Percentiles rank a stretch among this genome's conserved stretches.
Evolutionary conservation across 1,140 invertebrate genomes (phyloP).

Genomic region (Drosophila truncata): DNA sequence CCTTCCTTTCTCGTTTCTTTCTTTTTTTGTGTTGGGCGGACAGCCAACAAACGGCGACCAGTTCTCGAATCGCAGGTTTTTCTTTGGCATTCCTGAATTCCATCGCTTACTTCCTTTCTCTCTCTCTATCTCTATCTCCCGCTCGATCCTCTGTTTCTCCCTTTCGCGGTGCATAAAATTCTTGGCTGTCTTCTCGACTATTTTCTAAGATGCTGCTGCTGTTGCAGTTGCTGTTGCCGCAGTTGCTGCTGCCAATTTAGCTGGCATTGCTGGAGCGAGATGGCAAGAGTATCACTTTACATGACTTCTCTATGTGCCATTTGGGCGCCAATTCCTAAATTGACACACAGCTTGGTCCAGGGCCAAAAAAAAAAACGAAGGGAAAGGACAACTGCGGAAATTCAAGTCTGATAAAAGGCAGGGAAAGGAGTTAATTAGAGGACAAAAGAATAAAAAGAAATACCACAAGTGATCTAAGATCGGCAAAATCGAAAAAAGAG

Average conservation of each 20-base stretch:
- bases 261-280: constrained; percentile 67
- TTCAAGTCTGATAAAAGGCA: background rate
- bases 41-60: constrained; percentile 58
- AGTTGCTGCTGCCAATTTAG: constrained; percentile 52
- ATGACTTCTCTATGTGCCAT: constrained; percentile 80
- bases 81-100: constrained; percentile 66
- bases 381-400: constrained; percentile 34
- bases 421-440: constrained; percentile 23
- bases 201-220: constrained; percentile 65
- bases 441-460: background rate
- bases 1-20: constrained; percentile 6
- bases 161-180: constrained; percentile 59
- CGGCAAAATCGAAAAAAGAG: background rate
- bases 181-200: constrained; percentile 62
- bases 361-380: constrained; percentile 18
- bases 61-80: constrained; percentile 74
- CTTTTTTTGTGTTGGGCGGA: constrained; percentile 55
- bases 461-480: background rate
- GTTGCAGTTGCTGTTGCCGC: constrained; percentile 8
- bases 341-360: constrained; percentile 52
- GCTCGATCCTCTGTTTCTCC: constrained; percentile 23
- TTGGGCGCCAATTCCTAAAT: constrained; percentile 81
- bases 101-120: constrained; percentile 35
- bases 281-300: constrained; percentile 71
- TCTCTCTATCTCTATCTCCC: constrained; percentile 27